These are phyloP conservation scores for Drosophila ercepeae DNA, from an alignment of 1,140 invertebrate species.

Conservation along the genomic window DNA sequence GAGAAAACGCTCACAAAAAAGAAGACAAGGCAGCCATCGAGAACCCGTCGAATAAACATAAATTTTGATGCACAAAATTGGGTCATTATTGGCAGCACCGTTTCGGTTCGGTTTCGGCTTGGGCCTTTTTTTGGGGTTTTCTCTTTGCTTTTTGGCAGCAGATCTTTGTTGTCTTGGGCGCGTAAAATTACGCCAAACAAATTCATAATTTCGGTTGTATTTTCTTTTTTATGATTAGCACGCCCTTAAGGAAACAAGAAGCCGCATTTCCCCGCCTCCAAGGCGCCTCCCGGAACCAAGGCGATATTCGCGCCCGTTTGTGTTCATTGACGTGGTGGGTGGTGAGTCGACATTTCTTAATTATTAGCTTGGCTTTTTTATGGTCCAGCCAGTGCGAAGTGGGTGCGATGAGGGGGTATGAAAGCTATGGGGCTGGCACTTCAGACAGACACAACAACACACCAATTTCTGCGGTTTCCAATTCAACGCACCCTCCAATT, in stretches of 20 bases:
- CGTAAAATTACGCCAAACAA: slow-evolving; percentile 79
- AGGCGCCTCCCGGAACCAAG: slow-evolving; percentile 18
- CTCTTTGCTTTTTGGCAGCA: slow-evolving; percentile 1
- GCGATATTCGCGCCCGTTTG: slow-evolving; percentile 65
- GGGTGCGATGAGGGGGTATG: slow-evolving; percentile 19
- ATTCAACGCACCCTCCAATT: slow-evolving; percentile 80
- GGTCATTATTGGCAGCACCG: slow-evolving; percentile 76
- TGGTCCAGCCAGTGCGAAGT: slow-evolving; percentile 60
- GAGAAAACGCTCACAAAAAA: slow-evolving; percentile 5
- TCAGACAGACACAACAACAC: slow-evolving; percentile 51
- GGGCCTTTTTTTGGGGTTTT: slow-evolving; percentile 13
- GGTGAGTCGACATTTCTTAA: slow-evolving; percentile 48
- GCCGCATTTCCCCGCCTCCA: slow-evolving; percentile 1
- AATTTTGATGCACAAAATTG: slow-evolving; percentile 78
- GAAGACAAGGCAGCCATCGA: slow-evolving; percentile 11
- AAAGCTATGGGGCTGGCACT: slow-evolving; percentile 21
- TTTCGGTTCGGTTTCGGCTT: slow-evolving; percentile 12
- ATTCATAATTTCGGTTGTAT: slow-evolving; percentile 76
- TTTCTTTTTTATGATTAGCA: slow-evolving; percentile 76
- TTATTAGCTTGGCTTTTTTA: slow-evolving; percentile 78
- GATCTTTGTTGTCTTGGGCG: slow-evolving; percentile 37
- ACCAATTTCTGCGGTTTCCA: slow-evolving; percentile 78
- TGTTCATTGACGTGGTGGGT: slow-evolving; percentile 56
- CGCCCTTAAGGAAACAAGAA: slow-evolving; percentile 51
- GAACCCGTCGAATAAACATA: slow-evolving; percentile 68